Evolutionary conservation across 2,113 vertebrate genomes (phyloP).

Genomic region (Willisornis vidua): DNA sequence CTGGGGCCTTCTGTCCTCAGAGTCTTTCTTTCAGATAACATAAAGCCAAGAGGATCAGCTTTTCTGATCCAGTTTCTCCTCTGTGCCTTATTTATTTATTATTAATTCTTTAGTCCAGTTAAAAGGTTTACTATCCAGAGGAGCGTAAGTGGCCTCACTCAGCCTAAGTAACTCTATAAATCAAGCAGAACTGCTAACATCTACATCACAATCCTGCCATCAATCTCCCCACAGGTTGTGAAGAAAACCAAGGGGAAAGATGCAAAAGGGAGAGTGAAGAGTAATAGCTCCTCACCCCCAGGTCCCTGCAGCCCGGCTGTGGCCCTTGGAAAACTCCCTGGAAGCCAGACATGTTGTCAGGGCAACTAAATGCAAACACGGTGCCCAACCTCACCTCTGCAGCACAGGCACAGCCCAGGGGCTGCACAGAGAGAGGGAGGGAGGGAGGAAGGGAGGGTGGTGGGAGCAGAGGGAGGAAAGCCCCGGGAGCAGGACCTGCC

Average conservation of each 20-base stretch:
- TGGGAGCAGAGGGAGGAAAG: not conserved
- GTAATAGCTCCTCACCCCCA: conserved; percentile 11
- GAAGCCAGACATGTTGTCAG: conserved; percentile 72
- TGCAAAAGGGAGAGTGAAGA: conserved; percentile 6
- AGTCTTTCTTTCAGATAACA: not conserved
- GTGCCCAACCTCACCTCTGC: conserved; percentile 74
- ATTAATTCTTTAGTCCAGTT: conserved; percentile 77
- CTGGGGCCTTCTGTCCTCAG: not conserved
- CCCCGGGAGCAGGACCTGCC: not conserved
- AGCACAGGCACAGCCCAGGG: not conserved
- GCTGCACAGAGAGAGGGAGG: not conserved
- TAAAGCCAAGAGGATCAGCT: not conserved
- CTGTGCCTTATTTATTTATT: conserved; percentile 72
- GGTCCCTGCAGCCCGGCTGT: conserved; percentile 29
- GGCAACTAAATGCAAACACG: conserved; percentile 74
- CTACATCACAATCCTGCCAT: conserved; percentile 88
- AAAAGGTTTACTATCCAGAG: conserved; percentile 91
- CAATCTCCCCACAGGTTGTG: conserved; percentile 91
- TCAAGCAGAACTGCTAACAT: conserved; percentile 93
- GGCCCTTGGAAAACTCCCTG: conserved; percentile 71
- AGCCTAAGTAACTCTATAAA: conserved; percentile 99
- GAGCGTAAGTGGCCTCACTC: conserved; percentile 93
- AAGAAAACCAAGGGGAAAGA: conserved; percentile 88
- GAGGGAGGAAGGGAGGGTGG: not conserved
- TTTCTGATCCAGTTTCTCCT: conserved; percentile 20